Evolutionary conservation across 2,113 vertebrate species (phyloP).

Genomic region (Probosciger aterrimus): DNA sequence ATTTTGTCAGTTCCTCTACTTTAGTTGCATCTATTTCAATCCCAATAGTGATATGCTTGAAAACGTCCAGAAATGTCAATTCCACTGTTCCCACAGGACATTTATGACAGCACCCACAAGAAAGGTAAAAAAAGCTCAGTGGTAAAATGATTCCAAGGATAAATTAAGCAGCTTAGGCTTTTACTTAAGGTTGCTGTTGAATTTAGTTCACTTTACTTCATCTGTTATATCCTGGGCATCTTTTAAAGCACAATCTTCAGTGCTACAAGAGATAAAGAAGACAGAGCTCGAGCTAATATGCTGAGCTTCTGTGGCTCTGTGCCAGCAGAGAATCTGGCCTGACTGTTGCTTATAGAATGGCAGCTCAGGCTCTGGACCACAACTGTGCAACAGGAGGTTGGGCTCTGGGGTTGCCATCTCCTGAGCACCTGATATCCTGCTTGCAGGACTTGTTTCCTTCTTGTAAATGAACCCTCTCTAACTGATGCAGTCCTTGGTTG

Average conservation of each 20-base stretch:
- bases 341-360: background rate
- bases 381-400: background rate
- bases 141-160: background rate
- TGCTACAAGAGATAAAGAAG: background rate
- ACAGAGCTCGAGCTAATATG: background rate
- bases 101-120: constrained; percentile 11
- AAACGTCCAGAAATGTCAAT: background rate
- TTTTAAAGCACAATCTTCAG: background rate
- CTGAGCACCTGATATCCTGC: background rate
- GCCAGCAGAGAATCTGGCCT: background rate
- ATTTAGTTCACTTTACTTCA: background rate
- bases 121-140: constrained; percentile 12
- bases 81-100: background rate
- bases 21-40: background rate
- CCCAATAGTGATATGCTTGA: background rate
- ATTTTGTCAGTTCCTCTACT: background rate
- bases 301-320: background rate
- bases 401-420: background rate
- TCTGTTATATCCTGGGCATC: background rate
- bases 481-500: background rate
- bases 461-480: background rate
- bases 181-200: background rate
- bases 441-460: background rate
- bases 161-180: constrained; percentile 14
- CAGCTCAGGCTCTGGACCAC: background rate